Percentiles rank a stretch among this genome's conserved stretches.
Conservation (phyloP, 2,113 vertebrate genomes). For the Barnardius zonarius region DNA sequence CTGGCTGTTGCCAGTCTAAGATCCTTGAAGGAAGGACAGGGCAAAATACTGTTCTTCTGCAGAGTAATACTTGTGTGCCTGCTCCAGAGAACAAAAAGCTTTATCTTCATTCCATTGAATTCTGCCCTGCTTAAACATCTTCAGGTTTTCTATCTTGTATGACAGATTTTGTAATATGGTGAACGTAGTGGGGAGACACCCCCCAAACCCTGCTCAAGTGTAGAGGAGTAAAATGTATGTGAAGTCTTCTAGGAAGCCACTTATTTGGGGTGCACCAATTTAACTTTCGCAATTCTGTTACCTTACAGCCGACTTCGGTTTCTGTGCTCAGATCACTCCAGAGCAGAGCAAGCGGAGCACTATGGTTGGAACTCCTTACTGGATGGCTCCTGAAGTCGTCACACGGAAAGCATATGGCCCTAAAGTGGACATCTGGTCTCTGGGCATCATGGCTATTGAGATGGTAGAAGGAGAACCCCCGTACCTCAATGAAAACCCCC, state of each 20-base stretch:
- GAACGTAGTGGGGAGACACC: background rate
- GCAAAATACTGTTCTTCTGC: background rate
- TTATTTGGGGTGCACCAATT: background rate
- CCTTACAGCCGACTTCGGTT: conserved; percentile 93
- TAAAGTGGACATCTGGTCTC: conserved; percentile 98
- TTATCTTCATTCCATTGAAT: background rate
- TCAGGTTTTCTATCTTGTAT: conserved; percentile 4
- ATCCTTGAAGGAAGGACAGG: background rate
- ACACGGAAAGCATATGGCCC: conserved; percentile 97
- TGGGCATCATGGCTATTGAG: conserved; percentile 99
- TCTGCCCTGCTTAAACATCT: conserved; percentile 33
- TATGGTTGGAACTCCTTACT: conserved; percentile 98
- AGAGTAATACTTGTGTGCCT: background rate
- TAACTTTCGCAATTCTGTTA: background rate
- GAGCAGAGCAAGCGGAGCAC: conserved; percentile 99
- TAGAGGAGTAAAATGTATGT: background rate
- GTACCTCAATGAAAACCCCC: conserved; percentile 97
- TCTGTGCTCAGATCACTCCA: conserved; percentile 98
- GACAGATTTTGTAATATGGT: background rate
- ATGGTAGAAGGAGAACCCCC: conserved; percentile 99
- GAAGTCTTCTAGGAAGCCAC: background rate
- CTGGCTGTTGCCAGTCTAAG: background rate
- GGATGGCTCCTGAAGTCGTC: conserved; percentile 99
- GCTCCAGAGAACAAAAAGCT: background rate
- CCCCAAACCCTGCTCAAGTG: background rate